Evolutionary conservation across 2,888 invertebrate genomes (phyloP).

Genomic region (Hermodice carunculata): DNA sequence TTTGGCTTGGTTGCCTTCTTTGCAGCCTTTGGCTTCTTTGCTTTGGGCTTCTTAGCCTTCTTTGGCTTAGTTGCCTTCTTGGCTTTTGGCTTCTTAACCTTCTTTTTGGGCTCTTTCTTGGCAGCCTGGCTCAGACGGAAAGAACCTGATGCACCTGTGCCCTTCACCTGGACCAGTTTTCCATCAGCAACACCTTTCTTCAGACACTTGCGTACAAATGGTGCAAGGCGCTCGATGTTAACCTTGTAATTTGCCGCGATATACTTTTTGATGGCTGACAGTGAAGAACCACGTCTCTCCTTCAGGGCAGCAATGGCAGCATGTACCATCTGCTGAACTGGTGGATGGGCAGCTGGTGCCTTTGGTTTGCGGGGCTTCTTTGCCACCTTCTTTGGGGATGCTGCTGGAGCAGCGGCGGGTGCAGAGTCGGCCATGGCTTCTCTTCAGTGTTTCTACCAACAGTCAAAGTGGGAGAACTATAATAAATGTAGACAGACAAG

Average conservation of each 20-base stretch:
- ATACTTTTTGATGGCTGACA: conserved; percentile 23
- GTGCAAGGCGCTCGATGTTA: conserved; percentile 4
- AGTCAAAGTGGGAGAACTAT: no score
- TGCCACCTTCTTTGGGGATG: conserved; percentile 14
- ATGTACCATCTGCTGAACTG: conserved; percentile 16
- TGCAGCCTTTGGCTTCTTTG: conserved; percentile 15
- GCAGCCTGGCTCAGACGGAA: conserved; percentile 14
- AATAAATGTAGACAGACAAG: no score
- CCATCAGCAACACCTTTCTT: conserved; percentile 14
- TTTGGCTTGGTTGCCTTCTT: conserved; percentile 13
- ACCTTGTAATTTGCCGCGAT: conserved; percentile 22
- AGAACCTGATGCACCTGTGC: conserved; percentile 21
- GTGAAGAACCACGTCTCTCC: conserved; percentile 15
- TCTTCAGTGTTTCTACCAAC: no score
- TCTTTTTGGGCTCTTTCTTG: conserved; percentile 10
- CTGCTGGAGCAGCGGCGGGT: background rate
- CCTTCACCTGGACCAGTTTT: conserved; percentile 17
- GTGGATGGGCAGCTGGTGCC: conserved; percentile 10
- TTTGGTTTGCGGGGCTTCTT: conserved; percentile 7
- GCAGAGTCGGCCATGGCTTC: conserved; percentile 19
- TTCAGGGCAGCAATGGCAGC: conserved; percentile 11
- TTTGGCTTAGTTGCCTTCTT: background rate
- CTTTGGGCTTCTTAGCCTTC: conserved; percentile 1
- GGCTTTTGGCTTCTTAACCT: background rate
- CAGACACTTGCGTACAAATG: conserved; percentile 13